Conservation (phyloP, 2,888 invertebrate genomes). For the Rotaria macrura region DNA sequence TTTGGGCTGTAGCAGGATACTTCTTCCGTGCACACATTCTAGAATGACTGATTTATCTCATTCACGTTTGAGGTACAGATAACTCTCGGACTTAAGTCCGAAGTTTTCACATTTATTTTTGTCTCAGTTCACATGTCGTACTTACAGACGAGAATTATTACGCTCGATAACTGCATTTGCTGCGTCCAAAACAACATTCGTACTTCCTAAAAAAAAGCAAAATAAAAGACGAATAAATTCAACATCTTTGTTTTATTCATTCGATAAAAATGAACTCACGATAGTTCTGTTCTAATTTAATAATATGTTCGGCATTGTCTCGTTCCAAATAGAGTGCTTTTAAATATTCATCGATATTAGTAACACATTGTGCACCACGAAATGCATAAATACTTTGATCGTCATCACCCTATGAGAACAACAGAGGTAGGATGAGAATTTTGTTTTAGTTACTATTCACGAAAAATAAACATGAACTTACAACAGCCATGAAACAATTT, state of each 20-base stretch:
- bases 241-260: not conserved
- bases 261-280: constrained; percentile 22
- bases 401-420: constrained; percentile 35
- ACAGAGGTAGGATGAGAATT: not conserved
- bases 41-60: too few relatives aligned
- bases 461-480: not conserved
- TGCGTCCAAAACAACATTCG: not conserved
- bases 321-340: constrained; percentile 22
- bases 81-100: too few relatives aligned
- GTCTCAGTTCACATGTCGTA: too few relatives aligned
- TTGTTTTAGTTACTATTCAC: not conserved
- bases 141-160: not conserved
- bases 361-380: constrained; percentile 34
- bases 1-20: too few relatives aligned
- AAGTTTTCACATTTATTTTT: too few relatives aligned
- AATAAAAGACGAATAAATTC: too few relatives aligned
- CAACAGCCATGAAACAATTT: constrained; percentile 7
- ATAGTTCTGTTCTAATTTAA: constrained; percentile 35
- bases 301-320: constrained; percentile 4
- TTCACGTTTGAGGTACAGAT: too few relatives aligned
- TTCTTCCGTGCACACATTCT: too few relatives aligned
- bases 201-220: not conserved
- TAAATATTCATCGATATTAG: constrained; percentile 18
- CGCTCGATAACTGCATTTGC: not conserved
- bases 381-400: constrained; percentile 35